Conservation (phyloP, 2,797 vertebrate species). For the Neolamprologus multifasciatus region DNA sequence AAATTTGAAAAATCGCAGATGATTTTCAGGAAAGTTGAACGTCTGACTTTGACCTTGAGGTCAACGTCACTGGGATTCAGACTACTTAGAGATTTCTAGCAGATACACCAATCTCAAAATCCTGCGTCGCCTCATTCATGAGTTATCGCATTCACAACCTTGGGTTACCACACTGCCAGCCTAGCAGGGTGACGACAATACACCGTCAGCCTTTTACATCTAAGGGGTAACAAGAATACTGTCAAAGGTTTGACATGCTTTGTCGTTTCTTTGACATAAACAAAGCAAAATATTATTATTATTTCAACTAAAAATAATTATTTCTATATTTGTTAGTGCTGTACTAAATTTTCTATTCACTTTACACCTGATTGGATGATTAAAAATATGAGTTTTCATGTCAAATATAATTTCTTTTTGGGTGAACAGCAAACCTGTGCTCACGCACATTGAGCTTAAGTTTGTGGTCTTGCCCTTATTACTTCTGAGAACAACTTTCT, state of each 20-base stretch:
- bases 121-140: fast-evolving
- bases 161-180: not conserved
- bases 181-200: not conserved
- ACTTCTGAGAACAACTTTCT: constrained; percentile 10
- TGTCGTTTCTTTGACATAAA: not conserved
- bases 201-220: not conserved
- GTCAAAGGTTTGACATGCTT: not conserved
- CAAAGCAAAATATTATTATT: not conserved
- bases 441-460: not conserved
- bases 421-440: not conserved
- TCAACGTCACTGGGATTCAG: not conserved
- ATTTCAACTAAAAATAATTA: not conserved
- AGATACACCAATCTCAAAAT: not conserved
- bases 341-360: not conserved
- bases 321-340: not conserved
- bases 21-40: not conserved
- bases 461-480: not conserved
- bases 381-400: not conserved
- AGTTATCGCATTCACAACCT: not conserved
- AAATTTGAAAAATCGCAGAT: not conserved
- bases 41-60: not conserved
- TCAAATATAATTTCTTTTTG: not conserved
- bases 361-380: not conserved
- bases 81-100: not conserved
- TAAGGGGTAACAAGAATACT: not conserved